phyloP scores from a whole-genome alignment of 2,888 invertebrate genomes.

The Lycia hirtaria region DNA sequence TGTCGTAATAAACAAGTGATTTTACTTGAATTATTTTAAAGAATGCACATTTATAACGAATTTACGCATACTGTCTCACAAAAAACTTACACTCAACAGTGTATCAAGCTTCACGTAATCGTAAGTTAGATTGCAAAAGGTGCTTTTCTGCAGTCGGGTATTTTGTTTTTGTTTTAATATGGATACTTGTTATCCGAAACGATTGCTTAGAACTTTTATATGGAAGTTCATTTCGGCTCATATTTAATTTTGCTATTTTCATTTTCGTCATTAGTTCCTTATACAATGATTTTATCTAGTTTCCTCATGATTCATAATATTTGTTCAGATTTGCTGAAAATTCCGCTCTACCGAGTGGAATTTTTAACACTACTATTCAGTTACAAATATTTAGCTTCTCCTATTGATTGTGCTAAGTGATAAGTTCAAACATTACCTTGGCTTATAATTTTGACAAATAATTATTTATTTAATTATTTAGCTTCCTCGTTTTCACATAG shows the following conservation, averaged over 20 bases:
- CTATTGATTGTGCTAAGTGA: background rate
- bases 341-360: background rate
- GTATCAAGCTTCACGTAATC: no score
- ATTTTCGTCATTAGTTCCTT: background rate
- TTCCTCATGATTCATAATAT: background rate
- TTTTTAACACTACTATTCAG: background rate
- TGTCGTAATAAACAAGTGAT: no score
- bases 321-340: background rate
- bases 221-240: background rate
- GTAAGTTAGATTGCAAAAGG: no score
- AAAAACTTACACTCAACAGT: no score
- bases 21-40: no score
- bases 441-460: constrained; percentile 2
- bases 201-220: no score
- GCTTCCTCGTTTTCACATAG: no score
- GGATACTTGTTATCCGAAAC: no score
- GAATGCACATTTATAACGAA: no score
- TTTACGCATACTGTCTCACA: no score
- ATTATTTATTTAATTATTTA: background rate
- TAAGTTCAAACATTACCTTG: background rate
- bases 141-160: no score
- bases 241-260: background rate
- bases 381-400: background rate
- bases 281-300: background rate
- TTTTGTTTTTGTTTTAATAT: no score